A percentile compares a stretch with the other conserved stretches of the same genome.
Conservation (phyloP, 2,888 invertebrate genomes). For the Psylliodes chrysocephalus region DNA sequence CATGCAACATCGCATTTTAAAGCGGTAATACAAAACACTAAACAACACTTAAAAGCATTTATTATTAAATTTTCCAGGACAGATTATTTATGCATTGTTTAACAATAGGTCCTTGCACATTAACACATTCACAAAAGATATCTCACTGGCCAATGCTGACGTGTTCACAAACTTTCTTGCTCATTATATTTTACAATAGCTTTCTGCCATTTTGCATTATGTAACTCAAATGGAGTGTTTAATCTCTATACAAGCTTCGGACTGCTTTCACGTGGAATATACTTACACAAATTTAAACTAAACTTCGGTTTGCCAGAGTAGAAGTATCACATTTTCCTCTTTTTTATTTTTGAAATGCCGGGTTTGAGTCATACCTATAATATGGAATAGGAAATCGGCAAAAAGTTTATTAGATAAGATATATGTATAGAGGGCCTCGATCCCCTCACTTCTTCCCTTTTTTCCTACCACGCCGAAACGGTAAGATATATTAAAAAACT, state of each 20-base stretch:
- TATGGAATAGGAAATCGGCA: too few relatives aligned
- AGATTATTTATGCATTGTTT: slow-evolving; percentile 23
- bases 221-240: slow-evolving; percentile 28
- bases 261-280: neutral
- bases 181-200: slow-evolving; percentile 32
- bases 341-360: too few relatives aligned
- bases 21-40: slow-evolving; percentile 5
- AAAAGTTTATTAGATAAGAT: too few relatives aligned
- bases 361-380: too few relatives aligned
- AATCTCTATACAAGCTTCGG: slow-evolving; percentile 24
- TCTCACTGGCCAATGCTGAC: neutral
- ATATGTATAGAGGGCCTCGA: too few relatives aligned
- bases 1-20: slow-evolving; percentile 10
- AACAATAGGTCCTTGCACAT: slow-evolving; percentile 1
- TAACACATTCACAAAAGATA: slow-evolving; percentile 23
- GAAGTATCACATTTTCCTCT: too few relatives aligned
- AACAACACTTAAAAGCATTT: slow-evolving; percentile 20
- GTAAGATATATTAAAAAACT: too few relatives aligned
- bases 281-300: neutral
- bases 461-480: too few relatives aligned
- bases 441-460: too few relatives aligned
- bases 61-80: slow-evolving; percentile 17
- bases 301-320: too few relatives aligned
- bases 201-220: slow-evolving; percentile 26
- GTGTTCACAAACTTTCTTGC: slow-evolving; percentile 25